phyloP scores from a whole-genome alignment of 2,888 invertebrate species.

The Erpobdella octoculata region DNA sequence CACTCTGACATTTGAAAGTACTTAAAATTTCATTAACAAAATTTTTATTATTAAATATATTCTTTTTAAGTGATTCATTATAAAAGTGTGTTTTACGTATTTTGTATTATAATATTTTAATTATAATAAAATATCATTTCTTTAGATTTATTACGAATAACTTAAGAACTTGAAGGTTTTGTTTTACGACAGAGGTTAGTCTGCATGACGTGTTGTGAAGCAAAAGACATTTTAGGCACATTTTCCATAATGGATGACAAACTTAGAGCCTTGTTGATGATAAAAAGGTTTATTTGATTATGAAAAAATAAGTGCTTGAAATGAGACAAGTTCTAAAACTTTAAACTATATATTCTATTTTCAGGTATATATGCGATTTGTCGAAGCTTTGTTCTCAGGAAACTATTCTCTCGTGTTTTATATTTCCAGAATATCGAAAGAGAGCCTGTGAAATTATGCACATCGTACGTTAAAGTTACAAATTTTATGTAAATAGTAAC shows the following conservation, averaged over 20 bases:
- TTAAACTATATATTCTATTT: background rate
- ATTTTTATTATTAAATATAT: too few relatives aligned
- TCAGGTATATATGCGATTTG: slow-evolving; percentile 16
- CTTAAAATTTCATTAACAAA: too few relatives aligned
- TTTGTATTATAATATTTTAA: too few relatives aligned
- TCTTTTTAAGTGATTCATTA: too few relatives aligned
- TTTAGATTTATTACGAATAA: too few relatives aligned
- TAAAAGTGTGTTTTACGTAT: too few relatives aligned
- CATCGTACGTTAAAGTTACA: background rate
- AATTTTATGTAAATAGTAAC: too few relatives aligned
- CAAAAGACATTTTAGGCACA: slow-evolving; percentile 46
- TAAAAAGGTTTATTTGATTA: slow-evolving; percentile 45
- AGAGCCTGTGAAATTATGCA: slow-evolving; percentile 37
- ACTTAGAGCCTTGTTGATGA: slow-evolving; percentile 46
- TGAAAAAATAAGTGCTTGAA: background rate
- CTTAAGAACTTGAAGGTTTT: background rate
- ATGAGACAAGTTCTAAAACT: background rate
- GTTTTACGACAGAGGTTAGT: slow-evolving; percentile 46
- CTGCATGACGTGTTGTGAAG: slow-evolving; percentile 50
- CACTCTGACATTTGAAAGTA: too few relatives aligned
- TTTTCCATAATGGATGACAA: slow-evolving; percentile 49
- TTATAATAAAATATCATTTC: too few relatives aligned
- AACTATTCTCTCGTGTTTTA: slow-evolving; percentile 48
- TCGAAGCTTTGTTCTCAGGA: slow-evolving; percentile 40
- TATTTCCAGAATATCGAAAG: slow-evolving; percentile 48